A percentile compares a stretch with the other conserved stretches of the same genome.
Evolutionary conservation across 2,888 invertebrate species (phyloP).

Genomic region (Eucriotettix oculatus): DNA sequence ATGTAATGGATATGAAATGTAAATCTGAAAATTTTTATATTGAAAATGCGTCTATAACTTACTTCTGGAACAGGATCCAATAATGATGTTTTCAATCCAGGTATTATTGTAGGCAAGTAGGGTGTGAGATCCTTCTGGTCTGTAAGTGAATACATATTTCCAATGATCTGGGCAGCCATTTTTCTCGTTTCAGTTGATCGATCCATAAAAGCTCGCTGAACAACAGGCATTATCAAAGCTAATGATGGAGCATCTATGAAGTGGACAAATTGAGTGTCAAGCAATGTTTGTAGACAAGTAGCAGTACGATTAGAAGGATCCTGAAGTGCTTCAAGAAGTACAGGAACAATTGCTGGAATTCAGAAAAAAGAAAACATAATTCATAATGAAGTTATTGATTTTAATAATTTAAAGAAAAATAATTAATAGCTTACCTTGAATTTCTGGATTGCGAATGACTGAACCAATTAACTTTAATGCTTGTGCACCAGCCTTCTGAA

Average conservation of each 20-base stretch:
- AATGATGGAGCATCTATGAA: constrained; percentile 98
- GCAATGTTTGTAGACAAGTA: constrained; percentile 74
- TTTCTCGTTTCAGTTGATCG: constrained; percentile 94
- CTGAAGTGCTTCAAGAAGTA: constrained; percentile 76
- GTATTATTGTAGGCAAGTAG: constrained; percentile 89
- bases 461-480: constrained; percentile 92
- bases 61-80: constrained; percentile 96
- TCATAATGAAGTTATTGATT: background rate
- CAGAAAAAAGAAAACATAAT: background rate
- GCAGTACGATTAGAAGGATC: constrained; percentile 94
- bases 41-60: background rate
- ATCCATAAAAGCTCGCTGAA: constrained; percentile 93
- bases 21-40: background rate
- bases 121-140: constrained; percentile 97
- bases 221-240: constrained; percentile 98
- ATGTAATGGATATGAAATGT: no score
- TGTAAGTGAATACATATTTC: constrained; percentile 97
- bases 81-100: constrained; percentile 86
- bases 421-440: constrained; percentile 45
- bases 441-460: constrained; percentile 96
- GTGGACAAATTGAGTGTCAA: constrained; percentile 96
- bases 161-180: constrained; percentile 99
- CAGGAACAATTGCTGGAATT: constrained; percentile 59
- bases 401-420: background rate
- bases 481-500: constrained; percentile 91